Conservation (phyloP, 2,797 vertebrate species). For the Ataeniobius toweri region DNA sequence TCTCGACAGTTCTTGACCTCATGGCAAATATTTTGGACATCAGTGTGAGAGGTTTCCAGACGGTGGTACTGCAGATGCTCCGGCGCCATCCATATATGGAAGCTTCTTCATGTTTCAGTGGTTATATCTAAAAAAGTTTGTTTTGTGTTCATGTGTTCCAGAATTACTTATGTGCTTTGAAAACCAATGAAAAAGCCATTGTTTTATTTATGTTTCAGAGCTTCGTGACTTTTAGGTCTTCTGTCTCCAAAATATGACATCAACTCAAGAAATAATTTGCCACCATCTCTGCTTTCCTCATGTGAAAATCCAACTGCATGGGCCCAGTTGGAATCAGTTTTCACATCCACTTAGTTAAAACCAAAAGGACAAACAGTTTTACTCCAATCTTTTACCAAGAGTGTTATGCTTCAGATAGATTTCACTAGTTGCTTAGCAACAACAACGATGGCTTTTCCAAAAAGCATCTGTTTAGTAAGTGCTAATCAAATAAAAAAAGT, state of each 20-base stretch:
- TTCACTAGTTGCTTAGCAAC: slow-evolving; percentile 75
- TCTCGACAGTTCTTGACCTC: not conserved
- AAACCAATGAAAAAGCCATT: not conserved
- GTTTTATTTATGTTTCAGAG: not conserved
- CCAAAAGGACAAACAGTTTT: slow-evolving; percentile 65
- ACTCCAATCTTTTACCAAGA: slow-evolving; percentile 67
- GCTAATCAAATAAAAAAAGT: slow-evolving; percentile 49
- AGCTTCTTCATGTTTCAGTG: not conserved
- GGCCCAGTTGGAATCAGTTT: slow-evolving; percentile 20
- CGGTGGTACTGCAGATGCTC: not conserved
- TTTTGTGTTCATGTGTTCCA: not conserved
- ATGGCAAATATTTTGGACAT: not conserved
- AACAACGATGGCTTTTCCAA: slow-evolving; percentile 71
- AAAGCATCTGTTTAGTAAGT: slow-evolving; percentile 71
- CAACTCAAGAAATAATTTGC: not conserved
- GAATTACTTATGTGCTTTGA: not conserved
- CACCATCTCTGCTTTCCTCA: not conserved
- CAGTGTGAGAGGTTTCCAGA: too few relatives aligned
- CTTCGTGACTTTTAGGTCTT: not conserved
- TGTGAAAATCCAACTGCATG: slow-evolving; percentile 9
- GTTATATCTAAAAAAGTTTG: not conserved
- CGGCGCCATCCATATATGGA: not conserved
- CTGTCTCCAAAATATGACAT: not conserved
- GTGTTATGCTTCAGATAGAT: slow-evolving; percentile 59
- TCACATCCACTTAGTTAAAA: slow-evolving; percentile 46